Evolutionary conservation across 1,140 invertebrate genomes (phyloP), one percentile per base, ranked within the genome.

Genomic region (Archegozetes longisetosus): DNA sequence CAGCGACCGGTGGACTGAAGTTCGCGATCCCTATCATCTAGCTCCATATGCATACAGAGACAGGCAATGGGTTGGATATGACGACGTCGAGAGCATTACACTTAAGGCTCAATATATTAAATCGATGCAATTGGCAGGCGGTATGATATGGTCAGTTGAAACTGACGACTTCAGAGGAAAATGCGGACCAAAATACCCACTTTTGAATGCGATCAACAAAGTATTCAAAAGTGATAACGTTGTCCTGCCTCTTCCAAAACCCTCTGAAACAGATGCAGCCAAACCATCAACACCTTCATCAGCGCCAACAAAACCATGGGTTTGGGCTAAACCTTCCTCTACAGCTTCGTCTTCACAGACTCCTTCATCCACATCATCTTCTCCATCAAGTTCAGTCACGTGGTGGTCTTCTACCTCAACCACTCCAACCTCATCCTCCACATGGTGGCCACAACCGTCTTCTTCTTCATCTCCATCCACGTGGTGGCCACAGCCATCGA

Each of bases 61-160:
- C 17, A 61, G 70, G 27, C 72, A 74, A 61, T 77, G 75, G 75
- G 69, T 76, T 48, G 73, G 74, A 1, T 75, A 70, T 61, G 75
- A 77, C 60, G 70, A 76, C 61, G 48, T 65, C 17, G 64, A 68
- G 29, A 74, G 70, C 54, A 63, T 76, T n/a, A 64, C 53, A 3
- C 46, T 69, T 3, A 76, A 76, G 68, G 71, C 74, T 46, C 54
- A 65, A 29, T 71, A 65, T 51, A 65, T 64, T n/a, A 67, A 68
- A 53, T 54, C 60, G 27, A 61, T 66, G 55, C 47, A 72, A 50
- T 70, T 85, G 1, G 79, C 73, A 52, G 83, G 83, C 23, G 75
- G 74, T 3, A 84, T 85, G 82, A 61, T 82, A 0, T 86, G 84
- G 84, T 80, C 79, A 63, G 74, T 86, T 6, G 84, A 85, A 62